Evolutionary conservation across 1,140 invertebrate species (phyloP).

Genomic region (Semibalanus balanoides): DNA sequence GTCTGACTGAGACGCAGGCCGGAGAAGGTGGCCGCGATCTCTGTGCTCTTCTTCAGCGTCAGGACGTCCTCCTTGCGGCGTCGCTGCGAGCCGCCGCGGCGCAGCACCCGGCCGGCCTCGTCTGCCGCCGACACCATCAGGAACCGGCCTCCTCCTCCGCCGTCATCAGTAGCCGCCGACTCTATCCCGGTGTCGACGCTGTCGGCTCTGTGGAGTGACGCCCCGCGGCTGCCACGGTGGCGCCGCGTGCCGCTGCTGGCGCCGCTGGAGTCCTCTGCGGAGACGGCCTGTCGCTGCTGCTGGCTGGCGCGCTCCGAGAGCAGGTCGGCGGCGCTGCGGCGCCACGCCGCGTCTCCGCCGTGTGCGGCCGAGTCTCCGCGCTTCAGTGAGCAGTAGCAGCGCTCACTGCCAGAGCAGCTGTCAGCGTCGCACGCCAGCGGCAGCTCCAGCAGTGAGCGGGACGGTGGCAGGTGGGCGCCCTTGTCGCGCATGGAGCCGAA

Average conservation of each 20-base stretch:
- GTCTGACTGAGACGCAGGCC: conserved; percentile 39
- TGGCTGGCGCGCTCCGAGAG: neutral
- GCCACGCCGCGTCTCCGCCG: conserved; percentile 21
- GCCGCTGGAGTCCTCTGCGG: conserved; percentile 13
- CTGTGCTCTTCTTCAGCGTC: conserved; percentile 70
- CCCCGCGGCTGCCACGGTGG: neutral
- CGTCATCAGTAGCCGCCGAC: neutral
- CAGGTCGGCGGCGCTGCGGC: conserved; percentile 1
- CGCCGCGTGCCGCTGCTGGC: no score
- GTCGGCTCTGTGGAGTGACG: neutral
- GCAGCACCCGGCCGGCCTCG: conserved; percentile 33
- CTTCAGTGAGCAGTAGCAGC: conserved; percentile 57
- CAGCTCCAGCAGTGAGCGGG: neutral
- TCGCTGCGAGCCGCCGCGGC: conserved; percentile 21
- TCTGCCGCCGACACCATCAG: conserved; percentile 40
- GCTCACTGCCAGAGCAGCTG: conserved; percentile 69
- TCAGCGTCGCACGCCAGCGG: conserved; percentile 59
- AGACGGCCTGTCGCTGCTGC: conserved; percentile 22
- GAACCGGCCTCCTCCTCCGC: conserved; percentile 18
- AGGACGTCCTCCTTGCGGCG: conserved; percentile 28
- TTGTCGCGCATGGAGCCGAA: no score
- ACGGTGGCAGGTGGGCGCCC: neutral
- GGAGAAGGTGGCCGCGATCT: conserved; percentile 69
- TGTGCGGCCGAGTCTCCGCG: conserved; percentile 8
- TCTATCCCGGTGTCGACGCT: neutral